Percentiles rank a stretch among this genome's conserved stretches.
Conservation (phyloP, 35 echinoderm and acorn worm genomes). For the Lytechinus pictus region DNA sequence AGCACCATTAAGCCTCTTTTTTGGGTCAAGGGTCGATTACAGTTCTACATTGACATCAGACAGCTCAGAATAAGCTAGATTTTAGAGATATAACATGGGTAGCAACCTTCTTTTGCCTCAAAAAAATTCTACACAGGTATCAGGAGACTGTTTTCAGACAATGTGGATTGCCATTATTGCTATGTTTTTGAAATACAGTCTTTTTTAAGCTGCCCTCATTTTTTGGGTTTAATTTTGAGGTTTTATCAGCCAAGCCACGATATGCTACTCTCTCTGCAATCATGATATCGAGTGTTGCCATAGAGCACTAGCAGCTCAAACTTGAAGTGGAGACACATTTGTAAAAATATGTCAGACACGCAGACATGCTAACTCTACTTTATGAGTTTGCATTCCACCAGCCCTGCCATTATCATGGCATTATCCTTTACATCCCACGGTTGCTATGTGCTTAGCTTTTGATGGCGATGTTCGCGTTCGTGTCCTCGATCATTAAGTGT, state of each 20-base stretch:
- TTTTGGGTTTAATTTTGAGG: no score
- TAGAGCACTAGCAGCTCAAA: background rate
- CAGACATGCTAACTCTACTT: background rate
- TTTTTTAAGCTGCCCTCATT: no score
- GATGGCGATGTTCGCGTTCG: background rate
- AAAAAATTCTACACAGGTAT: no score
- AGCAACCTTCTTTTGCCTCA: no score
- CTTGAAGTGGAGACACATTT: background rate
- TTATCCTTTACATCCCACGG: background rate
- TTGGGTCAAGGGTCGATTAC: background rate
- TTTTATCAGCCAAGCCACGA: no score
- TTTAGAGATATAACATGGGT: no score
- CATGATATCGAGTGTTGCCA: background rate
- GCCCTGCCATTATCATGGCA: background rate
- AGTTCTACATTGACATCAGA: background rate
- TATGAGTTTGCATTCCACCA: background rate
- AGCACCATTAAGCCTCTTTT: slow-evolving; percentile 8
- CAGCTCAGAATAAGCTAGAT: no score
- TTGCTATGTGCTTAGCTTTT: slow-evolving; percentile 18
- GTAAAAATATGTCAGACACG: background rate
- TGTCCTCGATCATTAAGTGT: background rate
- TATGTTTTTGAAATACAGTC: no score
- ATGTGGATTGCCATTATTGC: no score
- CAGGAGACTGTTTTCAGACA: no score
- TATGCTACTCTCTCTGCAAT: background rate